These are phyloP conservation scores for Luperina testacea DNA, from an alignment of 2,888 invertebrate genomes.

Conservation along the genomic window DNA sequence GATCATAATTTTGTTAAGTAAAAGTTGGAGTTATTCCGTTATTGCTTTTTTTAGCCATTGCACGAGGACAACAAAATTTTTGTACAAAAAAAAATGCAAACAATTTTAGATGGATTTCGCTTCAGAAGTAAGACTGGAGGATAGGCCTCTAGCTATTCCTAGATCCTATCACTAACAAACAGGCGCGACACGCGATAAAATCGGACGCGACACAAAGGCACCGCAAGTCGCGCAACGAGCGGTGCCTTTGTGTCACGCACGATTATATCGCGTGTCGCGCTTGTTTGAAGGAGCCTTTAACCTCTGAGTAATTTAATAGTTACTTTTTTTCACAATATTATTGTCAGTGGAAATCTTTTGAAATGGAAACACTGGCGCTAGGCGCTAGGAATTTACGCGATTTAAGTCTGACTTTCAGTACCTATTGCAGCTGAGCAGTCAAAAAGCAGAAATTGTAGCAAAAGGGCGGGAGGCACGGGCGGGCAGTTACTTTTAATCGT, in stretches of 20 bases:
- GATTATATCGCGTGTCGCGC: no score
- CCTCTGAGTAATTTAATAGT: not conserved
- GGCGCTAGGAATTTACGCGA: not conserved
- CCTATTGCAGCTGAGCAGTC: not conserved
- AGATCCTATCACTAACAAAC: no score
- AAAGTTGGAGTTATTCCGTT: conserved; percentile 38
- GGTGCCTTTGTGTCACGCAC: no score
- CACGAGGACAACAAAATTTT: not conserved
- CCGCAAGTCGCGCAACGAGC: no score
- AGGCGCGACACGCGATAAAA: no score
- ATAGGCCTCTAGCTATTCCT: not conserved
- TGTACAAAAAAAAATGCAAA: not conserved
- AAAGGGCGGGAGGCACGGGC: not conserved
- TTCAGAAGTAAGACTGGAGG: not conserved
- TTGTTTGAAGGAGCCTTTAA: not conserved
- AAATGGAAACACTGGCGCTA: not conserved
- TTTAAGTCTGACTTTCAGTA: not conserved
- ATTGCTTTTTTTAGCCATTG: conserved; percentile 23
- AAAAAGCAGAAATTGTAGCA: not conserved
- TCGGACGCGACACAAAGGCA: no score
- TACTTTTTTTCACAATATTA: not conserved
- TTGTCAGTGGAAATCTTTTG: not conserved
- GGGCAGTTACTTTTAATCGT: not conserved
- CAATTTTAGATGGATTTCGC: not conserved
- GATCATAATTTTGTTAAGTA: conserved; percentile 62